phyloP scores from a whole-genome alignment of 2,113 vertebrate species.

The Gopherus flavomarginatus region DNA sequence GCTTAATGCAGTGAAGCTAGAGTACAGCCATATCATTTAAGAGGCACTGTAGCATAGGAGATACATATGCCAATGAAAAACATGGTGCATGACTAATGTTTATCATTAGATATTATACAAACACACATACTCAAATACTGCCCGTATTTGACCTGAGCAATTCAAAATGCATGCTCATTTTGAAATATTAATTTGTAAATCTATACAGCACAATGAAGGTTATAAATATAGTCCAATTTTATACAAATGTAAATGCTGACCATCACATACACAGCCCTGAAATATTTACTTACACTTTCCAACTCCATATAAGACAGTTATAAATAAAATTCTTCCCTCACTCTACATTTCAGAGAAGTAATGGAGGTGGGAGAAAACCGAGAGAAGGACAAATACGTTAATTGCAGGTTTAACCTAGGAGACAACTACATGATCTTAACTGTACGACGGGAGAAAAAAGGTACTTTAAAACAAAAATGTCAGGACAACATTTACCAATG shows the following conservation, averaged over 20 bases:
- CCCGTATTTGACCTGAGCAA: not conserved
- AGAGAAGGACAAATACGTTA: constrained; percentile 36
- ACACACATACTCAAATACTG: not conserved
- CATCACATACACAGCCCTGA: not conserved
- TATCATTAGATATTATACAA: constrained; percentile 24
- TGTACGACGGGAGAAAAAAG: not conserved
- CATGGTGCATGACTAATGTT: constrained; percentile 13
- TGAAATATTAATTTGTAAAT: constrained; percentile 20
- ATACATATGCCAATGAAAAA: constrained; percentile 43
- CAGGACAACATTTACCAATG: not conserved
- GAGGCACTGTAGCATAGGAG: constrained; percentile 48
- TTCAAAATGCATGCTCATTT: not conserved
- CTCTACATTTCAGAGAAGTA: constrained; percentile 23
- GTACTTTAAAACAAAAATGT: not conserved
- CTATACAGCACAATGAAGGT: not conserved
- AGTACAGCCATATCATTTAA: constrained; percentile 53
- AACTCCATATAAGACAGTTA: constrained; percentile 32
- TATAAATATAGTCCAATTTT: not conserved
- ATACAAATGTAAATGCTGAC: not conserved
- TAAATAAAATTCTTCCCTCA: constrained; percentile 14
- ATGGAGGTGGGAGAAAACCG: not conserved
- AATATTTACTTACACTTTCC: constrained; percentile 15
- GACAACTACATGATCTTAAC: not conserved
- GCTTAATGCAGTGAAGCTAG: constrained; percentile 57
- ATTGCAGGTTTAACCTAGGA: constrained; percentile 34